These are phyloP conservation scores for Psettodes erumei DNA, from an alignment of 2,113 vertebrate genomes.

Conservation along the genomic window DNA sequence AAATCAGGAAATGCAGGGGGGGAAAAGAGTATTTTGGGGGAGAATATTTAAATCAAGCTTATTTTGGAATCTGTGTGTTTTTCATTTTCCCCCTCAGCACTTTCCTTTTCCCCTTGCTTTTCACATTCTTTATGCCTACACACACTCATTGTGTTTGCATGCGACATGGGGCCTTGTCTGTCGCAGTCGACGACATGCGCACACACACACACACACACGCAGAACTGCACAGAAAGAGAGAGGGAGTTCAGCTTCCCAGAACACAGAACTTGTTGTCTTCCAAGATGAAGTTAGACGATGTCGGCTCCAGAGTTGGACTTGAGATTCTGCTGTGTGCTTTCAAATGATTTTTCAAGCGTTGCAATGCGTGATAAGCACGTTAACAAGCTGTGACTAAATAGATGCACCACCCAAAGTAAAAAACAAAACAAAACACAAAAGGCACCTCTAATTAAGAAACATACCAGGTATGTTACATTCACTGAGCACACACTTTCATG, in stretches of 20 bases:
- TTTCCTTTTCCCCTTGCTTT: constrained; percentile 6
- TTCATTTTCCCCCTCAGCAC: background rate
- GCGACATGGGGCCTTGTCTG: constrained; percentile 14
- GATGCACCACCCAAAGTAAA: background rate
- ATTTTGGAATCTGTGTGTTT: background rate
- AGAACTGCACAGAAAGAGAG: background rate
- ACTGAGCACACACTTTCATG: background rate
- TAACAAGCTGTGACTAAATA: constrained; percentile 1
- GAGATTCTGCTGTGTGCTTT: constrained; percentile 7
- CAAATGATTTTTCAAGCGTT: constrained; percentile 2
- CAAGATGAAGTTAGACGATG: constrained; percentile 7
- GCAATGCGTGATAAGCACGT: constrained; percentile 5
- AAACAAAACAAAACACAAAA: background rate
- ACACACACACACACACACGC: constrained; percentile 9
- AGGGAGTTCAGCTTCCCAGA: constrained; percentile 31
- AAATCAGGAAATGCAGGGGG: background rate
- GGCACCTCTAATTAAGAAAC: background rate
- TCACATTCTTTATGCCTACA: constrained; percentile 66
- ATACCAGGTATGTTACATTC: background rate
- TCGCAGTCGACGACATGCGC: constrained; percentile 16
- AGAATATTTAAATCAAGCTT: background rate
- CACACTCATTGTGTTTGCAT: constrained; percentile 52
- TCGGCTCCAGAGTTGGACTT: constrained; percentile 8
- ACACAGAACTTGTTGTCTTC: constrained; percentile 55
- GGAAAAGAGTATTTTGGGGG: background rate